Evolutionary conservation across 37 sponge, comb jelly and placozoan species (phyloP).

Genomic region (Oscarella lobularis): DNA sequence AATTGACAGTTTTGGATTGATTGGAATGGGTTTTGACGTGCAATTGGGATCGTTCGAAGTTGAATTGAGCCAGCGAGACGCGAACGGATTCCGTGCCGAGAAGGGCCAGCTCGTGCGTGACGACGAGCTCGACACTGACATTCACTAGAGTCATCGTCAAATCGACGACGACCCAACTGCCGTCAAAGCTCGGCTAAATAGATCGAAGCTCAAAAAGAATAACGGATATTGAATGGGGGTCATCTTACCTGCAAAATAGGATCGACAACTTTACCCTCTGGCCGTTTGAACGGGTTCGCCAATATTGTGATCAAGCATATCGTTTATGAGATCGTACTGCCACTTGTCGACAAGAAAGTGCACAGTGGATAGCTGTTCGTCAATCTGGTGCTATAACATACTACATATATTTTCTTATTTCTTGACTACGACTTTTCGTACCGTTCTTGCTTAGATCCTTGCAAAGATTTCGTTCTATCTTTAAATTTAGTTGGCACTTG

Average conservation of each 20-base stretch:
- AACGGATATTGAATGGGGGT: too few species aligned
- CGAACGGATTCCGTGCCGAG: neutral
- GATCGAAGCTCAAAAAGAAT: too few species aligned
- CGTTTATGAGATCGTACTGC: slow-evolving; percentile 78
- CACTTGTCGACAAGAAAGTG: slow-evolving; percentile 65
- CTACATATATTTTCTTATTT: too few species aligned
- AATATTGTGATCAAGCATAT: slow-evolving; percentile 77
- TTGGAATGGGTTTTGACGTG: slow-evolving; percentile 52
- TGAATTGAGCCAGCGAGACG: slow-evolving; percentile 48
- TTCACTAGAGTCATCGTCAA: neutral
- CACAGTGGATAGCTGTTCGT: slow-evolving; percentile 47
- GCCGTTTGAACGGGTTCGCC: slow-evolving; percentile 84
- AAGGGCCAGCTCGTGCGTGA: neutral
- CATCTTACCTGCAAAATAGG: slow-evolving; percentile 73
- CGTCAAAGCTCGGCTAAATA: neutral
- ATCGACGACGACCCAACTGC: neutral
- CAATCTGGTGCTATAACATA: too few species aligned
- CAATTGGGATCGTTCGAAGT: slow-evolving; percentile 58
- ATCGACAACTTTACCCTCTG: slow-evolving; percentile 57
- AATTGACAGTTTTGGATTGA: slow-evolving; percentile 56
- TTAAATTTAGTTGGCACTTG: slow-evolving; percentile 58
- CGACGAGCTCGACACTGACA: slow-evolving; percentile 2
- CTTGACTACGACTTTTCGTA: too few species aligned
- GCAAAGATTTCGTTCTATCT: slow-evolving; percentile 76
- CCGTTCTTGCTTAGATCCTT: slow-evolving; percentile 68